Conservation (phyloP, 2,113 vertebrate species). For the Hyla sarda region DNA sequence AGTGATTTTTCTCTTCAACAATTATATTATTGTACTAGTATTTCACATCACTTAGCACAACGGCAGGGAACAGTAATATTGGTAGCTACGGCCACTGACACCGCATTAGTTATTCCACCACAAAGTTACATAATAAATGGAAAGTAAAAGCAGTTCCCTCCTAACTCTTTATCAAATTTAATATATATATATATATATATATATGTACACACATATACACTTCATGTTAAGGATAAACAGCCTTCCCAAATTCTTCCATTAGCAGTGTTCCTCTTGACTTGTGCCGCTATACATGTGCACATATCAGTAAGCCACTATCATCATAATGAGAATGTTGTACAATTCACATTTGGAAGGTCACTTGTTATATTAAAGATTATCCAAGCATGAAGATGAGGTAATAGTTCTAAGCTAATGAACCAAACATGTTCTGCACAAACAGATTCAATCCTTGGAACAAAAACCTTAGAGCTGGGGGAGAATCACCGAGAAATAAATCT, state of each 20-base stretch:
- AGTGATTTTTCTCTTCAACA: too few species aligned
- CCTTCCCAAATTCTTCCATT: background rate
- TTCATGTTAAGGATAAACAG: background rate
- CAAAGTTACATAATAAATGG: too few species aligned
- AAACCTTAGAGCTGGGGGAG: background rate
- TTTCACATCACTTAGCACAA: too few species aligned
- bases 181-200: too few species aligned
- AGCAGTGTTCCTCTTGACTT: background rate
- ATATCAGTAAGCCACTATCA: background rate
- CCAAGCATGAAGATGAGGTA: conserved; percentile 29
- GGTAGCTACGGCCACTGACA: too few species aligned
- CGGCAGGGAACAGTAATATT: too few species aligned
- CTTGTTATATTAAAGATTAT: conserved; percentile 18
- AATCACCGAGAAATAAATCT: conserved; percentile 18
- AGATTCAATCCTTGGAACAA: background rate
- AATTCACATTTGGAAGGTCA: background rate
- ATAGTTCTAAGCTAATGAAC: conserved; percentile 33
- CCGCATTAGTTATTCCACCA: too few species aligned
- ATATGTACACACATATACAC: background rate
- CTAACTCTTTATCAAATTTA: too few species aligned
- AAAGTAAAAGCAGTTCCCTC: too few species aligned
- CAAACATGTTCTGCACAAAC: conserved; percentile 15
- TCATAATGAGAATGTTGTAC: conserved; percentile 14
- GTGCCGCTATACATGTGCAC: background rate
- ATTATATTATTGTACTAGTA: too few species aligned